Conservation (phyloP, 1,140 invertebrate species). For the Leptopilina boulardi region DNA sequence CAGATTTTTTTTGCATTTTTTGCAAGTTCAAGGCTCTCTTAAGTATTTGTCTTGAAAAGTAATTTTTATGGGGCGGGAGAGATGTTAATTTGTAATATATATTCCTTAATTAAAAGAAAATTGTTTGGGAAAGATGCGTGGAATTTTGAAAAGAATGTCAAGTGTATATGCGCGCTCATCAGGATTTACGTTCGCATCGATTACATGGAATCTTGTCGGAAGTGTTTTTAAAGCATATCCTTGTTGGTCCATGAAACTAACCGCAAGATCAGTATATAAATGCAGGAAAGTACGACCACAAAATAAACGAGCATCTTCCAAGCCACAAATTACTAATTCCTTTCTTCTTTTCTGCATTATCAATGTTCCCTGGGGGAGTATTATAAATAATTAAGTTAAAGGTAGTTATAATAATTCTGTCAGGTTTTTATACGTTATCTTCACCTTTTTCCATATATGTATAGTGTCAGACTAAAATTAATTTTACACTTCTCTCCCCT, state of each 20-base stretch:
- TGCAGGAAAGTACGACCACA: constrained; percentile 12
- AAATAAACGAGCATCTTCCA: not conserved
- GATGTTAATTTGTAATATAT: not conserved
- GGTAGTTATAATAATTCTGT: not conserved
- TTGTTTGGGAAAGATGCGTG: not conserved
- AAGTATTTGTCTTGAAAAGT: not conserved
- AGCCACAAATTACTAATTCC: constrained; percentile 13
- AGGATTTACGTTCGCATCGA: not conserved
- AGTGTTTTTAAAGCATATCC: constrained; percentile 12
- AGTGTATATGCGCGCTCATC: not conserved
- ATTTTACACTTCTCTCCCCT: too few species aligned
- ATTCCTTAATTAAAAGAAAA: not conserved
- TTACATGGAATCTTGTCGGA: constrained; percentile 17
- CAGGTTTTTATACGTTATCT: too few species aligned
- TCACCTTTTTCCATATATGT: too few species aligned
- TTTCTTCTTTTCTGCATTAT: constrained; percentile 7
- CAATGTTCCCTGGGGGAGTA: not conserved
- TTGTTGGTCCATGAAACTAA: constrained; percentile 2
- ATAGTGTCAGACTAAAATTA: too few species aligned
- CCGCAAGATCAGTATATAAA: not conserved
- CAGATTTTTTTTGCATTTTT: too few species aligned
- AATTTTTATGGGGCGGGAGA: not conserved
- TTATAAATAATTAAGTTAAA: constrained; percentile 7
- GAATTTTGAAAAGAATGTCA: not conserved
- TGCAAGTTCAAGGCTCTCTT: too few species aligned